Evolutionary conservation across 1,140 invertebrate genomes (phyloP).

Genomic region (Achatina immaculata): DNA sequence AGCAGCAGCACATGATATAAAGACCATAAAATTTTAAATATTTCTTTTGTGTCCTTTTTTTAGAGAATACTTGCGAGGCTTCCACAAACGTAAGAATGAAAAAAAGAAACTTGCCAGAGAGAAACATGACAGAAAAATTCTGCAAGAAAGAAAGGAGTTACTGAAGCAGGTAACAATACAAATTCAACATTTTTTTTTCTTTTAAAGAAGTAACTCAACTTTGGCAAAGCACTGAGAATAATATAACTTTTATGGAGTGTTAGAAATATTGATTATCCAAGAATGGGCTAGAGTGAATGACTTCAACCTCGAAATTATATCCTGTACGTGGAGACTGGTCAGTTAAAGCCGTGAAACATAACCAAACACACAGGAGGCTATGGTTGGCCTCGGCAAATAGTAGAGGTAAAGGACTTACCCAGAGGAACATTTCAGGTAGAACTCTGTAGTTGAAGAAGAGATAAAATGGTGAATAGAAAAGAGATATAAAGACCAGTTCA

Average conservation of each 20-base stretch:
- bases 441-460: too few species aligned
- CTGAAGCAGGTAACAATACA: conserved; percentile 29
- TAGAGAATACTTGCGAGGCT: conserved; percentile 36
- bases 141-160: conserved; percentile 33
- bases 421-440: too few species aligned
- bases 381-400: background rate
- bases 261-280: background rate
- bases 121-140: conserved; percentile 26
- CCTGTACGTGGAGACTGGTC: background rate
- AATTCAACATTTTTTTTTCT: background rate
- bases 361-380: background rate
- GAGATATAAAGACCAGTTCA: too few species aligned
- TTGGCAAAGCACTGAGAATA: background rate
- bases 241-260: background rate
- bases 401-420: background rate
- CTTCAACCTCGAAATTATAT: background rate
- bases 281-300: background rate
- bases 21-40: background rate
- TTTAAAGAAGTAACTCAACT: background rate
- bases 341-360: background rate
- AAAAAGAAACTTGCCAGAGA: conserved; percentile 33
- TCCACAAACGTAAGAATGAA: conserved; percentile 35
- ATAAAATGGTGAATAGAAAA: too few species aligned
- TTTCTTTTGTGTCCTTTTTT: background rate
- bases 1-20: too few species aligned